Evolutionary conservation across 2,797 vertebrate species (phyloP).

Genomic region (Ctenopoma multispine): DNA sequence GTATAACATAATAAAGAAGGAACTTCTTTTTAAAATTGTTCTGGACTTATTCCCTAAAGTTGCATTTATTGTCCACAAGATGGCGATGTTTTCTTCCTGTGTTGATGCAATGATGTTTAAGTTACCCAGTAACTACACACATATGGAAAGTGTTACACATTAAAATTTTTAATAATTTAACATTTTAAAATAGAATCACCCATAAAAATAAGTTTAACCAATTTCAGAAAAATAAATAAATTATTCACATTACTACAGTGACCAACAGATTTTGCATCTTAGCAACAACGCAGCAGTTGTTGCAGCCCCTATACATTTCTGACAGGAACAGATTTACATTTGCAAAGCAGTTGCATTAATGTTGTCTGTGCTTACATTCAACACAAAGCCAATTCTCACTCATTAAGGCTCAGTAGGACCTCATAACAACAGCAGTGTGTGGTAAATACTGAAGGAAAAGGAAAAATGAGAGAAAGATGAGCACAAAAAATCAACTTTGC

Average conservation of each 20-base stretch:
- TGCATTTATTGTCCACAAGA: constrained; percentile 52
- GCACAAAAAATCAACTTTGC: constrained; percentile 20
- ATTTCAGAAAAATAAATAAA: background rate
- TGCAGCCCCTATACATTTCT: background rate
- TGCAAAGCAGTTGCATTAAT: constrained; percentile 24
- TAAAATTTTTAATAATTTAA: background rate
- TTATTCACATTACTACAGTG: constrained; percentile 5
- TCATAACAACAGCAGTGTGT: background rate
- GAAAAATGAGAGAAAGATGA: constrained; percentile 2
- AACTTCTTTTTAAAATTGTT: constrained; percentile 40
- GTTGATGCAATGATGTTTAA: background rate
- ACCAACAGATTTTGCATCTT: background rate
- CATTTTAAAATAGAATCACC: background rate
- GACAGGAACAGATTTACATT: background rate
- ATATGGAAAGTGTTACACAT: background rate
- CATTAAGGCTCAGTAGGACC: background rate
- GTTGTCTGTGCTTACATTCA: background rate
- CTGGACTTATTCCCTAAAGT: background rate
- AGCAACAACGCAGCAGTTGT: background rate
- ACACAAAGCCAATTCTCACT: constrained; percentile 6
- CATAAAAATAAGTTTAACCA: background rate
- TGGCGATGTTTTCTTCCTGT: constrained; percentile 25
- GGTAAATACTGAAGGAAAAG: constrained; percentile 3
- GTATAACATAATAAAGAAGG: constrained; percentile 45
- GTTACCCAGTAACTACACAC: background rate